Evolutionary conservation across 1,140 invertebrate species (phyloP).

Genomic region (Subanguina moxae): DNA sequence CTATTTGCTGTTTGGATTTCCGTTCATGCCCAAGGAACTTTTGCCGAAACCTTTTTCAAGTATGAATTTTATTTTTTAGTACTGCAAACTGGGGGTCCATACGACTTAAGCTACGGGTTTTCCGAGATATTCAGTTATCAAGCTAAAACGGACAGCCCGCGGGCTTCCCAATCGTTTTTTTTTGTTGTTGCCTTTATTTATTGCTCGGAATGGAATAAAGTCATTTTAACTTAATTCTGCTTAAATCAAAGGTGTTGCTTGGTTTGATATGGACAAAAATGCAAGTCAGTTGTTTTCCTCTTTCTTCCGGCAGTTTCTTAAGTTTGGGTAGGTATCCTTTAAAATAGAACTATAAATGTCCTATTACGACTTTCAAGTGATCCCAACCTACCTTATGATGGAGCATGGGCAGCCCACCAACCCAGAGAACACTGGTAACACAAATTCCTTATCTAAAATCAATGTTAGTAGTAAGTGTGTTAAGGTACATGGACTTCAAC

Average conservation of each 20-base stretch:
- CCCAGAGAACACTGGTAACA: slow-evolving; percentile 47
- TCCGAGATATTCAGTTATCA: too few relatives aligned
- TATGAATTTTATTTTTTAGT: too few relatives aligned
- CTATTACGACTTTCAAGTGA: slow-evolving; percentile 18
- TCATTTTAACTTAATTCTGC: too few relatives aligned
- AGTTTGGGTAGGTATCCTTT: slow-evolving; percentile 36
- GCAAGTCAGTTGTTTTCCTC: slow-evolving; percentile 50
- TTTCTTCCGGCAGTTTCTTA: slow-evolving; percentile 52
- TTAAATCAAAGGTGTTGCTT: slow-evolving; percentile 8
- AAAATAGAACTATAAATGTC: background rate
- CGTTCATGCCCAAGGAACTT: slow-evolving; percentile 49
- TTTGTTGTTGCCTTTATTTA: too few relatives aligned
- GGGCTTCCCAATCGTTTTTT: too few relatives aligned
- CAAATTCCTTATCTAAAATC: too few relatives aligned
- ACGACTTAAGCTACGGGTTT: too few relatives aligned
- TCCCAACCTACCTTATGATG: slow-evolving; percentile 50
- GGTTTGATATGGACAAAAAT: slow-evolving; percentile 51
- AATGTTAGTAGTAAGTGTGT: too few relatives aligned
- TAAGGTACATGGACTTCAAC: slow-evolving; percentile 53
- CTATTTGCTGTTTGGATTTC: slow-evolving; percentile 55
- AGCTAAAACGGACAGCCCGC: too few relatives aligned
- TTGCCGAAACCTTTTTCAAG: slow-evolving; percentile 42
- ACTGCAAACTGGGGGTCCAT: too few relatives aligned
- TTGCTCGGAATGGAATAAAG: too few relatives aligned
- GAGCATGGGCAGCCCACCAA: slow-evolving; percentile 48